These are phyloP conservation scores for Colossoma macropomum DNA, from an alignment of 2,113 vertebrate genomes.

Conservation along the genomic window DNA sequence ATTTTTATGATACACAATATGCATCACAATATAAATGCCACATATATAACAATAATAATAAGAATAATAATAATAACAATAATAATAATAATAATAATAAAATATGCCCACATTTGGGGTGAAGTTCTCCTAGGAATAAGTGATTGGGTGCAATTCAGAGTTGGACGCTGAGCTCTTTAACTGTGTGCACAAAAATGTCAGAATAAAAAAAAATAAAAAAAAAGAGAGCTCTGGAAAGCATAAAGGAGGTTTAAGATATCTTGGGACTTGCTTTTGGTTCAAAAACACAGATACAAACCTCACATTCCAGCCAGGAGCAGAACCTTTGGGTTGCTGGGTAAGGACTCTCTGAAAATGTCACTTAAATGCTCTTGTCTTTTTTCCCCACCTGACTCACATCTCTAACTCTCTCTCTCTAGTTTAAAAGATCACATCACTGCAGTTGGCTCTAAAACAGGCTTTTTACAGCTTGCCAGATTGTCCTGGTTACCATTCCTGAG, in stretches of 20 bases:
- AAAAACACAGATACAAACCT: constrained; percentile 22
- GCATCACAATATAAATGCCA: too few species aligned
- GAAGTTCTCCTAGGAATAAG: neutral
- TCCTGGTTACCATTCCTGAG: constrained; percentile 37
- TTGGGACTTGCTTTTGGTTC: neutral
- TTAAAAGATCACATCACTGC: constrained; percentile 21
- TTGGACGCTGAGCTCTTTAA: neutral
- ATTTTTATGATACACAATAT: too few species aligned
- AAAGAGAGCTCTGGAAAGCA: neutral
- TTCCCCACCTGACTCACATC: neutral
- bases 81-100: too few species aligned
- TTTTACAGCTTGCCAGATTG: constrained; percentile 42
- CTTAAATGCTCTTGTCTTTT: constrained; percentile 3
- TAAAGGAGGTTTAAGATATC: neutral
- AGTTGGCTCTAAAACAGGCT: constrained; percentile 24
- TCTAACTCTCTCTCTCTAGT: neutral
- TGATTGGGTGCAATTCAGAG: neutral
- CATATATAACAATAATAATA: too few species aligned
- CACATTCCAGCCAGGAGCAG: neutral
- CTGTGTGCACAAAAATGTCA: neutral
- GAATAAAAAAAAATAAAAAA: neutral
- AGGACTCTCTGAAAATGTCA: constrained; percentile 29
- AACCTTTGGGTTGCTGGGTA: constrained; percentile 16
- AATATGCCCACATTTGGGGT: neutral
- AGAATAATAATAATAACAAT: too few species aligned